Percentiles rank a stretch among this genome's conserved stretches.
phyloP scores from a whole-genome alignment of 2,888 invertebrate genomes.

The Linnaemya vulpina region DNA sequence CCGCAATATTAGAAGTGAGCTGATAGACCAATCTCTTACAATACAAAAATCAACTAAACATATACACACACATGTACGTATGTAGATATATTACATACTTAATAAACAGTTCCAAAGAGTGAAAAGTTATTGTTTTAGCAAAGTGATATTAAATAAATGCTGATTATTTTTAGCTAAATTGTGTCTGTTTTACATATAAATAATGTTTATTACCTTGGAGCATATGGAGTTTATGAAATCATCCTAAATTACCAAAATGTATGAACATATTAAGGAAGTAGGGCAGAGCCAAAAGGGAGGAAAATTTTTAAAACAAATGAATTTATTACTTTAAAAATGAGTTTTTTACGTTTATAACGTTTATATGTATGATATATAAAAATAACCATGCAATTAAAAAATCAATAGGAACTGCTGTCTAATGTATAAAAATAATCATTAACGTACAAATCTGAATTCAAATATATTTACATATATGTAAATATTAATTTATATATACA shows the following conservation, averaged over 20 bases:
- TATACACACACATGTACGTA: not conserved
- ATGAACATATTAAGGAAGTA: conserved; percentile 62
- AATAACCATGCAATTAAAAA: conserved; percentile 66
- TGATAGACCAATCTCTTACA: not conserved
- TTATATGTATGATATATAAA: not conserved
- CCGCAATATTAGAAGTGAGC: not conserved
- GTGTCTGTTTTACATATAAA: conserved; percentile 45
- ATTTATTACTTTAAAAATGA: conserved; percentile 46
- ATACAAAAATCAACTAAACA: not conserved
- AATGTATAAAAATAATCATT: conserved; percentile 23
- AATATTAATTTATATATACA: not conserved
- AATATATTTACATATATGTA: too few relatives aligned
- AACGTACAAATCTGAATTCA: conserved; percentile 39
- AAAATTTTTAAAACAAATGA: conserved; percentile 58
- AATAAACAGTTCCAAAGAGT: conserved; percentile 9
- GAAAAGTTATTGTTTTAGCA: not conserved
- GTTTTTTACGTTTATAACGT: not conserved
- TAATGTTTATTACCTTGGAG: conserved; percentile 86
- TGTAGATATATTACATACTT: not conserved
- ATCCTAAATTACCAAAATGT: conserved; percentile 84
- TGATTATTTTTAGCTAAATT: conserved; percentile 16
- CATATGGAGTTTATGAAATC: conserved; percentile 90
- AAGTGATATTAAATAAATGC: conserved; percentile 10
- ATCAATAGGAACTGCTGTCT: conserved; percentile 40
- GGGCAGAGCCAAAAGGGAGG: conserved; percentile 56